phyloP scores from a whole-genome alignment of 2,888 invertebrate species.

The Agonopterix alstromeriana region DNA sequence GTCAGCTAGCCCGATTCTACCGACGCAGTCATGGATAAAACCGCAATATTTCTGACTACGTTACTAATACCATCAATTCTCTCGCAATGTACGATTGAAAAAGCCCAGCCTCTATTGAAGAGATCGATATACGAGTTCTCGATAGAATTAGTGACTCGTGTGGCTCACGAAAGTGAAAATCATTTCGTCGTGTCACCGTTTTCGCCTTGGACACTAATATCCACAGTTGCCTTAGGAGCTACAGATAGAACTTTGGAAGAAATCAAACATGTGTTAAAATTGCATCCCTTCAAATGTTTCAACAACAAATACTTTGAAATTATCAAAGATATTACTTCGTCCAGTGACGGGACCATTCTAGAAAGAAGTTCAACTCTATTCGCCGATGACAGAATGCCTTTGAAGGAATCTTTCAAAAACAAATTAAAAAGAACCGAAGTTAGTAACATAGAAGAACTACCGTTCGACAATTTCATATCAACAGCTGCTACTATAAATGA shows the following conservation, averaged over 20 bases:
- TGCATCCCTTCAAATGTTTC: conserved; percentile 45
- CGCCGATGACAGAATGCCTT: conserved; percentile 29
- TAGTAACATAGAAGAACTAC: conserved; percentile 30
- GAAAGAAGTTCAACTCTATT: conserved; percentile 45
- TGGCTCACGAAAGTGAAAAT: conserved; percentile 44
- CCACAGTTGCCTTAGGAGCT: conserved; percentile 47
- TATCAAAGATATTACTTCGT: conserved; percentile 21
- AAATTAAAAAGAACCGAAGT: conserved; percentile 26
- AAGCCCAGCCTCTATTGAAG: conserved; percentile 15
- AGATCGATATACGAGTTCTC: conserved; percentile 35
- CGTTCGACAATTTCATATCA: conserved; percentile 28
- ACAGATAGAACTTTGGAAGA: conserved; percentile 36
- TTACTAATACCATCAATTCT: conserved; percentile 16
- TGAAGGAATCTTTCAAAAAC: conserved; percentile 29
- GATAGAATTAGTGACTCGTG: conserved; percentile 26
- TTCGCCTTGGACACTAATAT: conserved; percentile 51
- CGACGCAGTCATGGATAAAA: conserved; percentile 3
- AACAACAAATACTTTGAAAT: conserved; percentile 44
- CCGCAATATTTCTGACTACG: neutral
- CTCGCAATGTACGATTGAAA: conserved; percentile 21
- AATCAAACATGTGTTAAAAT: conserved; percentile 32
- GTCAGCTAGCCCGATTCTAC: neutral
- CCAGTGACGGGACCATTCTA: conserved; percentile 25
- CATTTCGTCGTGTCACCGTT: conserved; percentile 54
- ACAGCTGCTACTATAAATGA: conserved; percentile 44